A percentile compares a stretch with the other conserved stretches of the same genome.
These are phyloP conservation scores for Propithecus coquereli DNA, from an alignment of 2,113 vertebrate genomes.

Conservation along the genomic window DNA sequence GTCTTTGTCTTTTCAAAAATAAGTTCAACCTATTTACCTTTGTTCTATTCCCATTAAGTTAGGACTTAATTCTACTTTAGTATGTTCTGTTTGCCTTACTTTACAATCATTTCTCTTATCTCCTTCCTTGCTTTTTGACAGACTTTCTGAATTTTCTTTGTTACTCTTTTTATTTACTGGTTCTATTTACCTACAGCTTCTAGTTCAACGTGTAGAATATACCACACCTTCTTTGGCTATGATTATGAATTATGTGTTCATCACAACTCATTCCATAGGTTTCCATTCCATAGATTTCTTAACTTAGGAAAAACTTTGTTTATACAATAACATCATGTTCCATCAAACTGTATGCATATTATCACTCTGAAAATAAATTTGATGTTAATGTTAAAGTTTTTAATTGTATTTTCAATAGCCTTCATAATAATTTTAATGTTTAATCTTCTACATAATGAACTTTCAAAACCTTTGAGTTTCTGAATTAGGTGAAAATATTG, in stretches of 20 bases:
- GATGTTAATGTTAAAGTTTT: neutral
- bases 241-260: neutral
- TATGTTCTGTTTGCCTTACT: neutral
- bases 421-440: neutral
- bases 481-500: constrained; percentile 36
- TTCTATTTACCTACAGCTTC: neutral
- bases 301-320: constrained; percentile 30
- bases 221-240: neutral
- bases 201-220: neutral
- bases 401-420: neutral
- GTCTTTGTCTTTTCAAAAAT: neutral
- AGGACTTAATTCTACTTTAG: neutral
- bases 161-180: neutral
- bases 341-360: neutral
- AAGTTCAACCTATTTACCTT: neutral
- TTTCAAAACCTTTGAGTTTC: constrained; percentile 20
- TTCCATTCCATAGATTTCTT: neutral
- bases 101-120: neutral
- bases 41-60: neutral
- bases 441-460: constrained; percentile 22
- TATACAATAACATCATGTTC: neutral
- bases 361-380: constrained; percentile 1
- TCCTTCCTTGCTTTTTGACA: neutral
- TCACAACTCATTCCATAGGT: neutral
- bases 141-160: neutral